These are phyloP conservation scores for Dreissena polymorpha DNA, from an alignment of 1,140 invertebrate genomes.

Conservation along the genomic window DNA sequence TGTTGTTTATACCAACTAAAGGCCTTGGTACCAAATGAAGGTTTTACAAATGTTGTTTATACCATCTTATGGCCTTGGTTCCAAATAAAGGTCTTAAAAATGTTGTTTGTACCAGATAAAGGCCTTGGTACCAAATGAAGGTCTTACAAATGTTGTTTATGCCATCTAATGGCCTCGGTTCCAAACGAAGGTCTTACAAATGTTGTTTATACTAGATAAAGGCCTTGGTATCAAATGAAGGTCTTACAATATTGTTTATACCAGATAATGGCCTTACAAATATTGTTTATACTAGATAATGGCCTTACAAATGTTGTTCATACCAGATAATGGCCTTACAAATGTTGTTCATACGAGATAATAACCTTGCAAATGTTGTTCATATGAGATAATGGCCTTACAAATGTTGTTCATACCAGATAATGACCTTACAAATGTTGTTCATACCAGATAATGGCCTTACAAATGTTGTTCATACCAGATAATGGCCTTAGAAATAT, in stretches of 20 bases:
- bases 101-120: slow-evolving; percentile 79
- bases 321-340: background rate
- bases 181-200: slow-evolving; percentile 77
- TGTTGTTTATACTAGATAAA: slow-evolving; percentile 83
- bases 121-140: slow-evolving; percentile 83
- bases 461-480: background rate
- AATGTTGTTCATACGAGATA: background rate
- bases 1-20: slow-evolving; percentile 89
- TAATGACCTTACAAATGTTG: background rate
- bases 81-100: slow-evolving; percentile 90
- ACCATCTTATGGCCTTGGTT: slow-evolving; percentile 36
- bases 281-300: slow-evolving; percentile 89
- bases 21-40: background rate
- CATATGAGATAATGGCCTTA: background rate
- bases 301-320: slow-evolving; percentile 74
- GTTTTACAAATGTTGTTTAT: background rate
- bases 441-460: background rate
- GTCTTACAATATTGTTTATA: slow-evolving; percentile 73
- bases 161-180: slow-evolving; percentile 78
- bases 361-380: background rate
- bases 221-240: slow-evolving; percentile 90
- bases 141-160: slow-evolving; percentile 85
- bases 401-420: background rate
- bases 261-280: slow-evolving; percentile 81
- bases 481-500: background rate